These are phyloP conservation scores for Hybognathus amarus DNA, from an alignment of 2,797 vertebrate species.

Conservation along the genomic window DNA sequence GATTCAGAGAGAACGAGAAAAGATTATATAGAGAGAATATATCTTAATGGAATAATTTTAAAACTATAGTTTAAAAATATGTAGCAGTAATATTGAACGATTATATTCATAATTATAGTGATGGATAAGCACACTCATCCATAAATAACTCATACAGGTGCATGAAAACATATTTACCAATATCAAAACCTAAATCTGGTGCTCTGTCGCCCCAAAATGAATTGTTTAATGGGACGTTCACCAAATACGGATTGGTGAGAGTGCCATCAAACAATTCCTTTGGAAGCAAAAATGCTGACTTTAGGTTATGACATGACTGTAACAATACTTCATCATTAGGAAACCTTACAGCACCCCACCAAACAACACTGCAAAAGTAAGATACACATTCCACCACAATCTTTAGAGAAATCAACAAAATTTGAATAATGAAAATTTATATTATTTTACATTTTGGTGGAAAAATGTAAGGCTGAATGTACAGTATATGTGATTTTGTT, in stretches of 20 bases:
- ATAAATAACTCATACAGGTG: not conserved
- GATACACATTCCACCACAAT: not conserved
- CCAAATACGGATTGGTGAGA: constrained; percentile 7
- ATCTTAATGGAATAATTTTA: not conserved
- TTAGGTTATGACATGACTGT: not conserved
- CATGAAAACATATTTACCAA: not conserved
- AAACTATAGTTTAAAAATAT: not conserved
- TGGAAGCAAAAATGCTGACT: not conserved
- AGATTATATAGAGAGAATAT: not conserved
- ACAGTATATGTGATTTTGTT: not conserved
- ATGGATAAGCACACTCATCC: not conserved
- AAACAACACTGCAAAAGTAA: not conserved
- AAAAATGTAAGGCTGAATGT: not conserved
- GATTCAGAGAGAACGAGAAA: not conserved
- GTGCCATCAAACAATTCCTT: not conserved
- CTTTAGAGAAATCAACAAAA: constrained; percentile 6
- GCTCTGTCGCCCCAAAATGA: constrained; percentile 3
- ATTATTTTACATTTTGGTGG: too few species aligned
- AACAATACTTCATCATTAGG: not conserved
- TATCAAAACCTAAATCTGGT: not conserved
- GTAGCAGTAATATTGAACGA: not conserved
- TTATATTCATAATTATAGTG: not conserved
- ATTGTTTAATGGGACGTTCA: not conserved
- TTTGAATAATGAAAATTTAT: not conserved
- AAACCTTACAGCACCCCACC: too few species aligned